Evolutionary conservation across 2,797 vertebrate genomes (phyloP).

Genomic region (Zenarchopterus dispar): DNA sequence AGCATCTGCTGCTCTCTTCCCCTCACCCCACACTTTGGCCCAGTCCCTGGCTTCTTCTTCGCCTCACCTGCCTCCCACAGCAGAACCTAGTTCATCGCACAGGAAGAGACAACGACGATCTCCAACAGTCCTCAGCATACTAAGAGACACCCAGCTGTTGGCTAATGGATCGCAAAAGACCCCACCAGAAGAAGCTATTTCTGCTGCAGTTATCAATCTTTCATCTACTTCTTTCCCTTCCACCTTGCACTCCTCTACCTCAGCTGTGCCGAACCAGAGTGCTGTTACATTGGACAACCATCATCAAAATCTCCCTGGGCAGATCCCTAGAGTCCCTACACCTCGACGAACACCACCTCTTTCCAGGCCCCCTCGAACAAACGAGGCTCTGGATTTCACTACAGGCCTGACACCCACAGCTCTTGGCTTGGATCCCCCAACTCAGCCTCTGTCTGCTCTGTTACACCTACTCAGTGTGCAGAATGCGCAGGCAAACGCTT

Average conservation of each 20-base stretch:
- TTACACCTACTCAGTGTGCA: slow-evolving; percentile 85
- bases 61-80: slow-evolving; percentile 59
- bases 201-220: slow-evolving; percentile 71
- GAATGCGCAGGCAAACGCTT: slow-evolving; percentile 71
- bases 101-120: slow-evolving; percentile 84
- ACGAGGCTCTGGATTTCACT: slow-evolving; percentile 78
- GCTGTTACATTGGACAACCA: slow-evolving; percentile 68
- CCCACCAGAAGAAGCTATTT: slow-evolving; percentile 64
- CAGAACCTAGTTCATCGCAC: slow-evolving; percentile 70
- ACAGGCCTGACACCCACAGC: slow-evolving; percentile 53
- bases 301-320: slow-evolving; percentile 66
- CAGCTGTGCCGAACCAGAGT: slow-evolving; percentile 69
- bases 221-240: slow-evolving; percentile 62
- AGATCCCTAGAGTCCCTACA: slow-evolving; percentile 52
- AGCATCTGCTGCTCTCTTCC: slow-evolving; percentile 72
- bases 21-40: slow-evolving; percentile 69
- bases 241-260: slow-evolving; percentile 72
- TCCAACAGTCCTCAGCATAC: slow-evolving; percentile 84
- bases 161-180: slow-evolving; percentile 63
- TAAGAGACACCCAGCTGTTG: slow-evolving; percentile 79
- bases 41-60: slow-evolving; percentile 71
- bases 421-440: slow-evolving; percentile 74
- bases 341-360: slow-evolving; percentile 59
- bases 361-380: slow-evolving; percentile 64
- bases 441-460: slow-evolving; percentile 82